Evolutionary conservation across 1,140 invertebrate genomes (phyloP).

Genomic region (Atta texana): DNA sequence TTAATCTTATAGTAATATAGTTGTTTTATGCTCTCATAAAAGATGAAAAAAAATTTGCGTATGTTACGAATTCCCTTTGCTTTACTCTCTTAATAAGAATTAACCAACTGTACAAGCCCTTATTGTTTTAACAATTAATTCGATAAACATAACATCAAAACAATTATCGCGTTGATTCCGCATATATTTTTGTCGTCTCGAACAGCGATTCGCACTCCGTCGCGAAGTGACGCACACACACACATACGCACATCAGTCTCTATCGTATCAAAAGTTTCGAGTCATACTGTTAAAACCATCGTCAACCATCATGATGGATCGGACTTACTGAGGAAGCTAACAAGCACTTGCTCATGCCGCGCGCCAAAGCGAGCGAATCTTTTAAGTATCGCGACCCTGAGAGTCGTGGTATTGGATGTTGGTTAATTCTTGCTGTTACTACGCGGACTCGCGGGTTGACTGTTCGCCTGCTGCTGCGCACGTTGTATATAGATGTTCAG

Average conservation of each 20-base stretch:
- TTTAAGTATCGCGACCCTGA: conserved; percentile 83
- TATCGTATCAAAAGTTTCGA: conserved; percentile 58
- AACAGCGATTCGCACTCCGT: conserved; percentile 38
- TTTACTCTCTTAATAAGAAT: conserved; percentile 20
- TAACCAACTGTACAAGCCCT: background rate
- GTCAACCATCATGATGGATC: conserved; percentile 68
- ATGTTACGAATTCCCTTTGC: background rate
- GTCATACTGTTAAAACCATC: conserved; percentile 50
- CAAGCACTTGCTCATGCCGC: conserved; percentile 80
- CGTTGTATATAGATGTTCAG: conserved; percentile 92
- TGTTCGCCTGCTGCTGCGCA: conserved; percentile 84
- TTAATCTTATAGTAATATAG: background rate
- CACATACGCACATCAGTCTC: conserved; percentile 63
- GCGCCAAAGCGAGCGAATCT: conserved; percentile 80
- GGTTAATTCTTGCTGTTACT: conserved; percentile 83
- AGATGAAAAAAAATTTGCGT: background rate
- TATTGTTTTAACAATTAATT: conserved; percentile 25
- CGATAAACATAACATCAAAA: background rate
- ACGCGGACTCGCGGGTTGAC: conserved; percentile 83
- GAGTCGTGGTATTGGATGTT: conserved; percentile 77
- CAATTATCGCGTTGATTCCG: background rate
- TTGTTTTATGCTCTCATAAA: background rate
- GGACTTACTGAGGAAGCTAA: conserved; percentile 82
- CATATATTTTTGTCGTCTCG: conserved; percentile 59
- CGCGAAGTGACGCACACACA: conserved; percentile 36